Conservation (phyloP, 2,797 vertebrate species). For the Meriones psammophilus region DNA sequence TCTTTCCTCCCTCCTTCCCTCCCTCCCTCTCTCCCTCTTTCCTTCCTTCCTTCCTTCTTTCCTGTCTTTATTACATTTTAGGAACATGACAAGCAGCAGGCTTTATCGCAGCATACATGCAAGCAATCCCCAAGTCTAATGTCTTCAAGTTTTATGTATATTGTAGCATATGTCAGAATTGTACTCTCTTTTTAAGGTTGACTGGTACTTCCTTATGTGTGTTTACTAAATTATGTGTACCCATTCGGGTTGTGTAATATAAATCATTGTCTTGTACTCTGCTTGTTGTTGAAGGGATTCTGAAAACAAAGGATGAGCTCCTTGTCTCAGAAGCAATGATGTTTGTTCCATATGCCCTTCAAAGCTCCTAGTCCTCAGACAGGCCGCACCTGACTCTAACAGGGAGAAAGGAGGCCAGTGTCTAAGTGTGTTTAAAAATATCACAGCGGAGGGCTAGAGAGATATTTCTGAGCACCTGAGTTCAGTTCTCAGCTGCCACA, state of each 20-base stretch:
- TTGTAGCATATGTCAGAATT: background rate
- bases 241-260: background rate
- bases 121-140: background rate
- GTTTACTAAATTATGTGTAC: background rate
- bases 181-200: constrained; percentile 1
- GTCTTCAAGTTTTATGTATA: background rate
- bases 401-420: background rate
- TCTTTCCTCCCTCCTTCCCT: too few relatives aligned
- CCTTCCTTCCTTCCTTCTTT: too few relatives aligned
- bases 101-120: background rate
- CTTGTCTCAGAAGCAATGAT: too few relatives aligned
- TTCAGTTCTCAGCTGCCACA: background rate
- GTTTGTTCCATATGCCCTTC: background rate
- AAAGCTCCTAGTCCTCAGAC: background rate
- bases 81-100: background rate
- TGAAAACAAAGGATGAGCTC: background rate
- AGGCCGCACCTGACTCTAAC: background rate
- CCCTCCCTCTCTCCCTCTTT: fast-evolving
- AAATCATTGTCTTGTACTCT: too few relatives aligned
- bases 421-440: background rate
- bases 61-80: background rate
- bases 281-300: background rate
- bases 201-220: background rate
- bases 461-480: background rate
- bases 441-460: background rate